A percentile compares a stretch with the other conserved stretches of the same genome.
Conservation (phyloP, 2,888 invertebrate species). For the Volucella bombylans region DNA sequence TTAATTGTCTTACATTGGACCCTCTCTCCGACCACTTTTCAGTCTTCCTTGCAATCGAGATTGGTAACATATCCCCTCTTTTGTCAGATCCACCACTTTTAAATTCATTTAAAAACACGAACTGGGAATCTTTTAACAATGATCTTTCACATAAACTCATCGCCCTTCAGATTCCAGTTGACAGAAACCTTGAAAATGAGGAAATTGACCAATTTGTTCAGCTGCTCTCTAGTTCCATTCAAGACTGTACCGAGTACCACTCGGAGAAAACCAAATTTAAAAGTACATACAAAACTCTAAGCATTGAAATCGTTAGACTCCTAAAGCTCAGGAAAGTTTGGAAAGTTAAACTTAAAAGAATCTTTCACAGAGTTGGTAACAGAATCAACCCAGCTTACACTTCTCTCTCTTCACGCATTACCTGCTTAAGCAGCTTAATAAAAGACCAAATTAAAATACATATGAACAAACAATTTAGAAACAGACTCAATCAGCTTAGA, state of each 20-base stretch:
- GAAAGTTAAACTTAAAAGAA: slow-evolving; percentile 6
- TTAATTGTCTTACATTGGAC: background rate
- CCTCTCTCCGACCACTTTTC: slow-evolving; percentile 7
- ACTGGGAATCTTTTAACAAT: slow-evolving; percentile 6
- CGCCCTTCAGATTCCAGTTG: too few species aligned
- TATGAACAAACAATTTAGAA: slow-evolving; percentile 1
- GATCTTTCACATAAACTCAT: background rate
- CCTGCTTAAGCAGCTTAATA: background rate
- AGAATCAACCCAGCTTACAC: background rate
- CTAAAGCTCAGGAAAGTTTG: background rate
- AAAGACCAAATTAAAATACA: slow-evolving; percentile 4
- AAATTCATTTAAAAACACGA: background rate
- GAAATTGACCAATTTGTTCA: slow-evolving; percentile 1
- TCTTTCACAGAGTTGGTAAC: background rate
- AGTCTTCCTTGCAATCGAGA: background rate
- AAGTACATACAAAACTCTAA: too few species aligned
- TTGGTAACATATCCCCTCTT: slow-evolving; percentile 2
- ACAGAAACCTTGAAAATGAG: background rate
- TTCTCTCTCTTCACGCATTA: background rate
- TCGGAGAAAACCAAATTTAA: too few species aligned
- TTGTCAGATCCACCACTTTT: background rate
- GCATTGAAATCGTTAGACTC: background rate
- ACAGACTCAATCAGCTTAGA: background rate
- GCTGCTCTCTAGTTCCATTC: background rate
- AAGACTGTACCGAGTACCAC: background rate